Conservation (phyloP, 2,888 invertebrate species). For the Thymelicus lineola region DNA sequence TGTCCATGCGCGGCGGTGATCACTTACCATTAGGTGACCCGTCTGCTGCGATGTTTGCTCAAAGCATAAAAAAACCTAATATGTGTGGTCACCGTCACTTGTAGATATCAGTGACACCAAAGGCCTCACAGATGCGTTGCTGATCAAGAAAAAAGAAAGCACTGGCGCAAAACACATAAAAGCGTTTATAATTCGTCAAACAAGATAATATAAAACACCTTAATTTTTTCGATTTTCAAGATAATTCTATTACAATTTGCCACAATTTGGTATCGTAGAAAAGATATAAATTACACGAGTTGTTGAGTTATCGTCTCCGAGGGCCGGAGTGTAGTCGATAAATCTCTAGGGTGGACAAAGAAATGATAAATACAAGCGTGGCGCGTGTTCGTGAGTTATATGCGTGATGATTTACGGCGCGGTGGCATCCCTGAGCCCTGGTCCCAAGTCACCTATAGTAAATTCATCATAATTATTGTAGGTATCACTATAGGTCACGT, state of each 20-base stretch:
- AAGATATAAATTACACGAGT: conserved; percentile 55
- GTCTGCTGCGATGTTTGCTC: too few species aligned
- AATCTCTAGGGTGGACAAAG: conserved; percentile 74
- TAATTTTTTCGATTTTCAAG: not conserved
- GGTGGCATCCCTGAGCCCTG: conserved; percentile 46
- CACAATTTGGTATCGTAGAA: conserved; percentile 34
- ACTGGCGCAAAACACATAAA: too few species aligned
- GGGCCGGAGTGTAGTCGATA: conserved; percentile 55
- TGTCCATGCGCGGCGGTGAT: too few species aligned
- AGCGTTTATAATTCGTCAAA: too few species aligned
- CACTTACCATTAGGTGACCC: too few species aligned
- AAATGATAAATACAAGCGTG: conserved; percentile 72
- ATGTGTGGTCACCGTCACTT: too few species aligned
- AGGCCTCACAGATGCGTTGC: too few species aligned
- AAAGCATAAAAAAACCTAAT: too few species aligned
- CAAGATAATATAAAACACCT: too few species aligned
- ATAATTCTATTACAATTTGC: conserved; percentile 30
- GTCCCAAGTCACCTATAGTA: conserved; percentile 19
- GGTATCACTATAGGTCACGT: not conserved
- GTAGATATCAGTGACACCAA: too few species aligned
- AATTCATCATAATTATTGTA: conserved; percentile 11
- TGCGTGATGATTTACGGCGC: conserved; percentile 63
- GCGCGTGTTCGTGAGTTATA: conserved; percentile 65
- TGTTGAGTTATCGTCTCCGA: conserved; percentile 56
- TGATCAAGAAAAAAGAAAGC: too few species aligned